Conservation (phyloP, 2,113 vertebrate genomes). For the Myodes glareolus region DNA sequence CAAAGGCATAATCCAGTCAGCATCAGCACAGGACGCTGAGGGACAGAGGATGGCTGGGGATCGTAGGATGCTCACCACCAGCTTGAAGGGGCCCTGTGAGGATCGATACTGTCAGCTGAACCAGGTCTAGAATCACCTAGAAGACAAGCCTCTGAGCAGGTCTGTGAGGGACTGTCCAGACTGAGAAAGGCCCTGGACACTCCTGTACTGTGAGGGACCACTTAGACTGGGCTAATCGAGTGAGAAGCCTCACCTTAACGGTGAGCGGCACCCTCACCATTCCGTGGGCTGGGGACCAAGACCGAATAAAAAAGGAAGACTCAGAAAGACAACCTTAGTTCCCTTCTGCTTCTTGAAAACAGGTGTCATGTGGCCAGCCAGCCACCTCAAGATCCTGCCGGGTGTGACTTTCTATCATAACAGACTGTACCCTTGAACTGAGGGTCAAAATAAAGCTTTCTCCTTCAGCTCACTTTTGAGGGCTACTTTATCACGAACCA, state of each 20-base stretch:
- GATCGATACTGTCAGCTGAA: background rate
- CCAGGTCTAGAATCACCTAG: background rate
- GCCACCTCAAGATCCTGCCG: too few species aligned
- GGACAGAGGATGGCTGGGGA: background rate
- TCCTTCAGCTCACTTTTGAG: too few species aligned
- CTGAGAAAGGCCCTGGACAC: background rate
- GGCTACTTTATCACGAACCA: background rate
- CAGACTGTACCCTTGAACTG: background rate
- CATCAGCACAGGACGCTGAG: too few species aligned
- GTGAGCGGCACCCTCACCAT: too few species aligned
- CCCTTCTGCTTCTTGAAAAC: background rate
- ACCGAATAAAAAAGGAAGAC: background rate
- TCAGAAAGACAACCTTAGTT: too few species aligned
- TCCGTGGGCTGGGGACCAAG: background rate
- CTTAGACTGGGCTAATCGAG: too few species aligned
- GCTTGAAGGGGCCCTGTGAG: background rate
- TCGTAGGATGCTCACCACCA: background rate
- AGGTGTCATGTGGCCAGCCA: too few species aligned
- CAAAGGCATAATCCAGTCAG: background rate
- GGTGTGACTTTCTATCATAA: background rate
- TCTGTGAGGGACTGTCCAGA: background rate
- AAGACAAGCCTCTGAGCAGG: background rate
- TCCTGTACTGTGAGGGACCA: background rate
- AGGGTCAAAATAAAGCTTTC: background rate
- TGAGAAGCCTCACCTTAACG: background rate